Percentiles rank a stretch among this genome's conserved stretches.
phyloP scores from a whole-genome alignment of 2,797 vertebrate genomes.

The Anniella stebbinsi region DNA sequence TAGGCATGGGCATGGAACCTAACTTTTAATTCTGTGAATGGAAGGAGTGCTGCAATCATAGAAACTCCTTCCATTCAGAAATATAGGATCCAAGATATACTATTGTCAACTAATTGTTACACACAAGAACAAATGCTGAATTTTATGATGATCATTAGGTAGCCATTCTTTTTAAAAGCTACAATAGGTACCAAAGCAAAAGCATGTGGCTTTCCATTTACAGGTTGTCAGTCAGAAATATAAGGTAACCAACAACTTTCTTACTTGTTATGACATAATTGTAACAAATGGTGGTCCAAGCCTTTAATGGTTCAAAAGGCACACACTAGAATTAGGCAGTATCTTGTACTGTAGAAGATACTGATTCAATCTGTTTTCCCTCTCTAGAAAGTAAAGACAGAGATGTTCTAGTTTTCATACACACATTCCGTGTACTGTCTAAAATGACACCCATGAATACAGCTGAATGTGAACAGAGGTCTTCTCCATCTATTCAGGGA shows the following conservation, averaged over 20 bases:
- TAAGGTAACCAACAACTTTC: not conserved
- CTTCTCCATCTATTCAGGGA: not conserved
- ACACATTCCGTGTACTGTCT: not conserved
- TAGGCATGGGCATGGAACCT: not conserved
- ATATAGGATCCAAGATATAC: not conserved
- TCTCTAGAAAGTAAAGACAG: not conserved
- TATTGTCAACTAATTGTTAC: not conserved
- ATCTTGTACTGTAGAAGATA: not conserved
- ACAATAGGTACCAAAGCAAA: not conserved
- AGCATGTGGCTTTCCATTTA: not conserved
- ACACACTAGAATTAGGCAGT: not conserved
- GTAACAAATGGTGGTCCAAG: not conserved
- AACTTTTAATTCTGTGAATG: not conserved
- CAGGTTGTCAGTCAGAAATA: not conserved
- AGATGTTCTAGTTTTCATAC: not conserved
- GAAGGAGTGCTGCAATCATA: not conserved
- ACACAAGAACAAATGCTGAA: not conserved
- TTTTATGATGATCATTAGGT: not conserved
- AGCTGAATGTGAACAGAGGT: not conserved
- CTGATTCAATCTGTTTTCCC: not conserved
- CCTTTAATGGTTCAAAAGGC: not conserved
- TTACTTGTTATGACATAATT: not conserved
- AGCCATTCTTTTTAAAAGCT: not conserved
- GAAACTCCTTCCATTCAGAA: not conserved
- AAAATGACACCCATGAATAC: not conserved